Conservation (phyloP, 2,113 vertebrate species). For the Oreochromis tanganicae region DNA sequence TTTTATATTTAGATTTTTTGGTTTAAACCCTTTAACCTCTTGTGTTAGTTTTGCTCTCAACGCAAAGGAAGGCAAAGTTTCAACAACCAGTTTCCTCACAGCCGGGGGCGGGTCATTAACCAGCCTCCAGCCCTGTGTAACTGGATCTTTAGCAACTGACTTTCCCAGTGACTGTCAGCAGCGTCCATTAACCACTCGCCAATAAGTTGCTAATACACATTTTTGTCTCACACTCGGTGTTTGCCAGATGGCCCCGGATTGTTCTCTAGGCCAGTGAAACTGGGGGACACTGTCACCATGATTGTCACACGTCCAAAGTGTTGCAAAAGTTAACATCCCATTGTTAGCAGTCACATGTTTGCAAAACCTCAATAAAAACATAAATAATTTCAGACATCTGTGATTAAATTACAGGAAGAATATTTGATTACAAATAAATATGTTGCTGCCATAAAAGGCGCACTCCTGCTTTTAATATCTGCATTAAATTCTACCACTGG, state of each 20-base stretch:
- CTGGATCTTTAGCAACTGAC: background rate
- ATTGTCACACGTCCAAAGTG: background rate
- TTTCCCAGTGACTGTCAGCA: background rate
- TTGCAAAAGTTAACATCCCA: background rate
- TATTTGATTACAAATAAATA: background rate
- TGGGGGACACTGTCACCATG: background rate
- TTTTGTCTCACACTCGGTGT: background rate
- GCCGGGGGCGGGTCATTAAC: background rate
- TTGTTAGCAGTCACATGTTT: background rate
- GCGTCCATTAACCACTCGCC: background rate
- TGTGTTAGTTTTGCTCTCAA: constrained; percentile 21
- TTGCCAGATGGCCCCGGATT: background rate
- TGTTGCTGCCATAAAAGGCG: background rate
- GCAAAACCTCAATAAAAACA: background rate
- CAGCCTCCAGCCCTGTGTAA: background rate
- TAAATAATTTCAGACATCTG: background rate
- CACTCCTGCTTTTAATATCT: background rate
- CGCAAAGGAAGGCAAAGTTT: constrained; percentile 45
- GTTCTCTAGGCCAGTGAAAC: background rate
- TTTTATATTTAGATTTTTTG: background rate
- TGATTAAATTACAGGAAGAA: background rate
- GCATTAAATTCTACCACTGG: background rate
- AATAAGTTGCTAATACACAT: background rate
- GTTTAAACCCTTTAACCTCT: background rate
- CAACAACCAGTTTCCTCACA: background rate